Evolutionary conservation across 2,888 invertebrate species (phyloP).

Genomic region (Hirtodrosophila duncani): DNA sequence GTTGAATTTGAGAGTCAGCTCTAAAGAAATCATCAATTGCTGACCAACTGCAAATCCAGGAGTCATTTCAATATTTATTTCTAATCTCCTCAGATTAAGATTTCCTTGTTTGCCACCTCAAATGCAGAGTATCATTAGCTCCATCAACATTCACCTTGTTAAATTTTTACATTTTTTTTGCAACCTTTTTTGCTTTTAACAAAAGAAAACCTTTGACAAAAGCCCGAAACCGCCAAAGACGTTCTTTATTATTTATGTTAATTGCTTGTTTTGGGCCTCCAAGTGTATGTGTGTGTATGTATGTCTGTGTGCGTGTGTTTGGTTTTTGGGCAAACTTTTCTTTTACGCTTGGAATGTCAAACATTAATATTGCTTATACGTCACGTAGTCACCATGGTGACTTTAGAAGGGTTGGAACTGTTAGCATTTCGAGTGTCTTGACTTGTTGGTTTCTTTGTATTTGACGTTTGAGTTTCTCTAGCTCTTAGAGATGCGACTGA

Average conservation of each 20-base stretch:
- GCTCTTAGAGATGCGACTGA: constrained; percentile 22
- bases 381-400: constrained; percentile 46
- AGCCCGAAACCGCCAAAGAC: constrained; percentile 11
- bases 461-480: constrained; percentile 34
- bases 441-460: constrained; percentile 6
- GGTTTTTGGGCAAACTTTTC: constrained; percentile 17
- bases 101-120: constrained; percentile 1
- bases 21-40: no score
- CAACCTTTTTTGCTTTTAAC: constrained; percentile 2
- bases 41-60: no score
- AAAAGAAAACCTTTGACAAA: constrained; percentile 13
- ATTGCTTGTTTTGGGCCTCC: constrained; percentile 59
- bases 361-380: constrained; percentile 58
- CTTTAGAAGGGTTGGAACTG: constrained; percentile 52
- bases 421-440: constrained; percentile 39
- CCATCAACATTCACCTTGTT: not conserved
- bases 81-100: no score
- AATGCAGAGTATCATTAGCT: no score
- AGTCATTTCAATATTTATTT: no score
- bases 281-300: constrained; percentile 34
- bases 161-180: not conserved
- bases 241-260: constrained; percentile 60
- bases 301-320: constrained; percentile 4
- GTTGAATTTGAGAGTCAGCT: no score
- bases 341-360: constrained; percentile 23